Percentiles rank a stretch among this genome's conserved stretches.
Conservation (phyloP, 2,113 vertebrate species). For the Lepus americanus region DNA sequence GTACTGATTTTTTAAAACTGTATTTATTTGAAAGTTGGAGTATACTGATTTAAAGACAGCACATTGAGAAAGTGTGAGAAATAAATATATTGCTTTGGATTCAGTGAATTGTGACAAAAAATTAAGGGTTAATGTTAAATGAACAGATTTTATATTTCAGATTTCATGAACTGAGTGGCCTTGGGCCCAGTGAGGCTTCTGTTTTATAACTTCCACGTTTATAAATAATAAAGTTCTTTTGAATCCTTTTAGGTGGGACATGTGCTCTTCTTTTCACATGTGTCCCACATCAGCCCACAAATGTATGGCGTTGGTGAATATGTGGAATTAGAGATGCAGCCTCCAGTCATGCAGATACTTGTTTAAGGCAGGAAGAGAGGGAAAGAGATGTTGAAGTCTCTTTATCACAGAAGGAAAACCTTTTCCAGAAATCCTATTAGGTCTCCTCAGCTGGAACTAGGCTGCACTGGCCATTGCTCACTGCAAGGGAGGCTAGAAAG, state of each 20-base stretch:
- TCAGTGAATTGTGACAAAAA: conserved; percentile 17
- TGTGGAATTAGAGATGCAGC: background rate
- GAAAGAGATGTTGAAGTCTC: background rate
- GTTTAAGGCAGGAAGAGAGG: background rate
- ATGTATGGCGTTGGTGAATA: background rate
- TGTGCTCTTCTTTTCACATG: background rate
- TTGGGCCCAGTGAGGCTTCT: background rate
- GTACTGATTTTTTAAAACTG: background rate
- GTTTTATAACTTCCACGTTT: conserved; percentile 38
- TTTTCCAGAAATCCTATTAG: conserved; percentile 5
- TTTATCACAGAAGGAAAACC: background rate
- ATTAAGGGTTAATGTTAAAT: conserved; percentile 21
- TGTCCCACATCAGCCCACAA: background rate
- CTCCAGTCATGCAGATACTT: background rate
- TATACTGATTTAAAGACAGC: background rate
- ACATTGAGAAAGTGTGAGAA: background rate
- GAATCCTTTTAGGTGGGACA: background rate
- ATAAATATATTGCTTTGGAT: background rate
- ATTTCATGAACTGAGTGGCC: conserved; percentile 1
- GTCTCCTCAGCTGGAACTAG: background rate
- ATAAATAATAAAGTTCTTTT: conserved; percentile 27
- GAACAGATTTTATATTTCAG: conserved; percentile 45
- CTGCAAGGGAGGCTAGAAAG: conserved; percentile 32
- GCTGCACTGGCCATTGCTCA: background rate
- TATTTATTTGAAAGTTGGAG: no score